Evolutionary conservation across 2,888 invertebrate genomes (phyloP).

Genomic region (Eucriotettix oculatus): DNA sequence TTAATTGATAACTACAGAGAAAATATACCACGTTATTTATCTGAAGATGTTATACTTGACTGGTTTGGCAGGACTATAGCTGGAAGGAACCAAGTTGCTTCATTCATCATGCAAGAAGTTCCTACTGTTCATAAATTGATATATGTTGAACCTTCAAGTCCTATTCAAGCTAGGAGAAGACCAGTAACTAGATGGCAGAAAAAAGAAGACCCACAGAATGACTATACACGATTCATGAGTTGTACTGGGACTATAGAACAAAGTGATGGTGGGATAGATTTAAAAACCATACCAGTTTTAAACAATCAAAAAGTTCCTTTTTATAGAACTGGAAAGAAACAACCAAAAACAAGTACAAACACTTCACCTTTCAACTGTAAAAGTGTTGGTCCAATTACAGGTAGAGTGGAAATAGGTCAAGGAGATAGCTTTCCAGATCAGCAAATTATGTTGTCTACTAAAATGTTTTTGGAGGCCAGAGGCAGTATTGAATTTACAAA

Average conservation of each 20-base stretch:
- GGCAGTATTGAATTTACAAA: not conserved
- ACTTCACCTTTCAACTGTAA: not conserved
- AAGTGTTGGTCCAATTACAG: not conserved
- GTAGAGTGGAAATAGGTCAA: not conserved
- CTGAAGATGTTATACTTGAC: constrained; percentile 3
- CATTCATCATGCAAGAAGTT: constrained; percentile 2
- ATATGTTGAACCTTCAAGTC: constrained; percentile 1
- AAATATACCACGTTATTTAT: not conserved
- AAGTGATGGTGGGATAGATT: not conserved
- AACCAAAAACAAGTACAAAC: not conserved
- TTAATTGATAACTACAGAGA: constrained; percentile 4
- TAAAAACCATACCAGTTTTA: no score
- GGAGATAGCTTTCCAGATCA: not conserved
- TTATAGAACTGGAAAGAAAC: not conserved
- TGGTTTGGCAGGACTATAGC: constrained; percentile 7
- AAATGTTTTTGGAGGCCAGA: not conserved
- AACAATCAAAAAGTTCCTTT: not conserved
- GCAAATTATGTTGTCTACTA: not conserved
- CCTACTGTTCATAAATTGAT: constrained; percentile 1
- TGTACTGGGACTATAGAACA: no score
- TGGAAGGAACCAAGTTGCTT: constrained; percentile 1
- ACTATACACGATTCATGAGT: no score
- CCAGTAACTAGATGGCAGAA: not conserved
- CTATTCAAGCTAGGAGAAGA: not conserved
- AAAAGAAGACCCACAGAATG: not conserved